Base-by-base conservation (phyloP, 2,797 vertebrate genomes). In the Poeciliopsis paucimaculata region DNA sequence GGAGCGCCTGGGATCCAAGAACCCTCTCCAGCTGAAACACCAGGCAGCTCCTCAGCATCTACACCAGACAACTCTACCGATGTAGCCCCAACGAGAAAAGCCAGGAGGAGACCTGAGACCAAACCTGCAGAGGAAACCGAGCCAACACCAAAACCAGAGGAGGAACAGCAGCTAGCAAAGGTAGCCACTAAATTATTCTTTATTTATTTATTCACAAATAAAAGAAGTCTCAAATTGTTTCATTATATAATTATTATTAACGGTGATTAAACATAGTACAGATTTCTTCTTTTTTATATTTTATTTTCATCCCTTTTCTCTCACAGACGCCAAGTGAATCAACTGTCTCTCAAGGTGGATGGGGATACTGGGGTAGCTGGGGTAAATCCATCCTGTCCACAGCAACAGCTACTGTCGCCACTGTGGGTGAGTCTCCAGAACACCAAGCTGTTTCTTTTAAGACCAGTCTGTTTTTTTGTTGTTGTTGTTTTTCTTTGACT, bases 351-450 rank as follows among this genome's bases (percentile, higher is more conserved):
- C 97, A 96, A 80, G 96, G 95, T 2, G 96, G 97, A 43, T 99
- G 98, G 98, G 97, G 97, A 0, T 97, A 97, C 84, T 99, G 98
- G 98, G 98, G 98, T 70, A 99, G 93, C 91, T 99, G 98, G 98
- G 98, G 98, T 13, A 98, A 98, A 90, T 97, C 98, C 62, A 92
- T 99, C 62, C 89, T 99, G 43, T 97, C 98, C 72, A 97, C 97
- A 55, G 98, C 98, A 1, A 96, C 98, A 72, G 97, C 98, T 73
- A 99, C 98, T 0, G 97, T 98, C 83, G 96, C 96, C 66, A 98
- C 97, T 77, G 98, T 99, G 88, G 98, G 98, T 98, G 94, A 97
- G 98, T 88, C 1, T 16, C 36, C 16, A 55, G 4, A 12, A 46
- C 12, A 10, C 3, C 28, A 34, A 73, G 4, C 47, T 0, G 0